These are phyloP conservation scores for Origma solitaria DNA, from an alignment of 2,113 vertebrate species.

Conservation along the genomic window DNA sequence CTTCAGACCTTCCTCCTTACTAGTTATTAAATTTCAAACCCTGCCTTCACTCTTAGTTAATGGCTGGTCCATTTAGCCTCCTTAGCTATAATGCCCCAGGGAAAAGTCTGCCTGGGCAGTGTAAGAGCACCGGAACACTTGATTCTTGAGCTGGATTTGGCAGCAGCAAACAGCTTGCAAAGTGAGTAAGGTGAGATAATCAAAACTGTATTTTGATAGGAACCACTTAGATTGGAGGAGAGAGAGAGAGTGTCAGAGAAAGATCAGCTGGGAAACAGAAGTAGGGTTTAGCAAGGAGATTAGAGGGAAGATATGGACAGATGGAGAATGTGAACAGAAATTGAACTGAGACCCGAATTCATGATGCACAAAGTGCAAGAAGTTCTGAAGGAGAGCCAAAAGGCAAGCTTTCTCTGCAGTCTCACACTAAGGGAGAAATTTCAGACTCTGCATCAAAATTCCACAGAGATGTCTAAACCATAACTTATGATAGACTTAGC, in stretches of 20 bases:
- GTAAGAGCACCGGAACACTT: neutral
- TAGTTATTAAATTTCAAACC: neutral
- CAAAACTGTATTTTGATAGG: slow-evolving; percentile 12
- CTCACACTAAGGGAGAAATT: neutral
- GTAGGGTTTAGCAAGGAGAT: neutral
- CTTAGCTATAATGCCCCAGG: neutral
- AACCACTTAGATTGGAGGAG: neutral
- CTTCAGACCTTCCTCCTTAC: neutral
- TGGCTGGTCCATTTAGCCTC: neutral
- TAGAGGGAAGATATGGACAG: neutral
- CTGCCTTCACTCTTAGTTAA: neutral
- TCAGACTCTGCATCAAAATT: neutral
- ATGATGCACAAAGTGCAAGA: neutral
- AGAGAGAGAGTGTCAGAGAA: neutral
- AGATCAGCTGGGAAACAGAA: neutral
- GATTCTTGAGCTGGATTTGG: neutral
- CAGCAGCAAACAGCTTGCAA: neutral
- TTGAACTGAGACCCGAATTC: neutral
- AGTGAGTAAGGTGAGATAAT: slow-evolving; percentile 9
- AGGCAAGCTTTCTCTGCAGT: neutral
- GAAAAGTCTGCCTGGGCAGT: neutral
- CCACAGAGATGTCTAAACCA: neutral
- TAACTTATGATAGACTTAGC: neutral
- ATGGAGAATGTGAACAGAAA: slow-evolving; percentile 41
- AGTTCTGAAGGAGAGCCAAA: neutral